phyloP scores from a whole-genome alignment of 2,113 vertebrate genomes.

The Apeltes quadracus region DNA sequence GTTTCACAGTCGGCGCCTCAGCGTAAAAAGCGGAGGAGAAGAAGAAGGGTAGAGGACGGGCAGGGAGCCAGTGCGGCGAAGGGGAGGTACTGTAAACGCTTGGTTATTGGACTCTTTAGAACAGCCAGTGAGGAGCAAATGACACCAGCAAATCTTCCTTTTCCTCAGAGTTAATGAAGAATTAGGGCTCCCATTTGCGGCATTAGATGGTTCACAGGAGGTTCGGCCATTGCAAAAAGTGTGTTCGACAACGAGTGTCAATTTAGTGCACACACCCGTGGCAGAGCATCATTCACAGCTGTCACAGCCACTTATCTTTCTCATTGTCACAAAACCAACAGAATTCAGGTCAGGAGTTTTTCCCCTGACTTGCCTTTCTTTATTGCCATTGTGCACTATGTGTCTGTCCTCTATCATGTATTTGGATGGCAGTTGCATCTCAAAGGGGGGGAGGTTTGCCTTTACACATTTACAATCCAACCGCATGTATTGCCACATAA shows the following conservation, averaged over 20 bases:
- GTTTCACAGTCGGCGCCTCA: constrained; percentile 86
- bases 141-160: constrained; percentile 91
- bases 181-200: constrained; percentile 95
- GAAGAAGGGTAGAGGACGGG: constrained; percentile 13
- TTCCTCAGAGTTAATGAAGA: constrained; percentile 92
- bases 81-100: constrained; percentile 89
- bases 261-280: constrained; percentile 86
- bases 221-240: constrained; percentile 82
- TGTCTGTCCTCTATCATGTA: constrained; percentile 33
- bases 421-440: constrained; percentile 8
- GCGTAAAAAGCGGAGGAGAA: constrained; percentile 66
- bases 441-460: neutral
- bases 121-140: constrained; percentile 93
- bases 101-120: constrained; percentile 96
- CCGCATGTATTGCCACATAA: neutral
- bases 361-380: constrained; percentile 59
- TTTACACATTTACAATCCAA: constrained; percentile 13
- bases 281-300: constrained; percentile 92
- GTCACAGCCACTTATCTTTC: constrained; percentile 94
- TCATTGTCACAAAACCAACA: constrained; percentile 87
- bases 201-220: constrained; percentile 93
- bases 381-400: constrained; percentile 68
- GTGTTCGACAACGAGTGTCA: constrained; percentile 90
- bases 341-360: constrained; percentile 83
- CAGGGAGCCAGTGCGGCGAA: constrained; percentile 1